Conservation (phyloP, 1,140 invertebrate species). For the Calosoma granatense region DNA sequence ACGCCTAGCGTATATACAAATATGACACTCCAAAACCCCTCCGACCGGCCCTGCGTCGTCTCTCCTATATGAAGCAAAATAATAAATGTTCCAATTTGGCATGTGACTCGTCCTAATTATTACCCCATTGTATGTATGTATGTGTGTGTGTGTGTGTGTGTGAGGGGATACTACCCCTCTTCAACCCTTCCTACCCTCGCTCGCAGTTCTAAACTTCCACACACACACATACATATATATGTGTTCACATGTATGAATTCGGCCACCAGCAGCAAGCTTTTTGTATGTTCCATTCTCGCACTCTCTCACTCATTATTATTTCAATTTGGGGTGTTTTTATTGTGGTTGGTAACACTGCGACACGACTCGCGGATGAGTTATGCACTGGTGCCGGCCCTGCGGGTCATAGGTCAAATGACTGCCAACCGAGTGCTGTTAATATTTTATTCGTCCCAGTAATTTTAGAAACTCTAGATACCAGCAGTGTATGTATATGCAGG, state of each 20-base stretch:
- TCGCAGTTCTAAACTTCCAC: no score
- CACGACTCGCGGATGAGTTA: conserved; percentile 3
- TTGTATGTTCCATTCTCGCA: no score
- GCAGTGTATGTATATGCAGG: no score
- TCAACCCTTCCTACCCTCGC: no score
- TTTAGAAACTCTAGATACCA: not conserved
- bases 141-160: no score
- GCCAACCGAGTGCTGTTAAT: not conserved
- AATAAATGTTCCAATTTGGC: conserved; percentile 7
- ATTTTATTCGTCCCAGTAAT: not conserved
- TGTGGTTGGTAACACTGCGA: conserved; percentile 5
- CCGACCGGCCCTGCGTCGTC: no score
- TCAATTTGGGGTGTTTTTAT: conserved; percentile 9
- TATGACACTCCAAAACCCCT: no score
- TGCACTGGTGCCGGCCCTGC: not conserved
- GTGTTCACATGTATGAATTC: no score
- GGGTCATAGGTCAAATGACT: conserved; percentile 6
- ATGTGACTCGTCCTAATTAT: conserved; percentile 1
- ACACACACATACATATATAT: no score
- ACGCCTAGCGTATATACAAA: no score
- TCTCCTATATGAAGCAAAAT: not conserved
- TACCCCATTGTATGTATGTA: conserved; percentile 1
- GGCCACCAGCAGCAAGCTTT: no score
- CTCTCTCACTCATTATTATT: conserved; percentile 6
- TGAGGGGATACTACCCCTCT: no score